Evolutionary conservation across 2,888 invertebrate species (phyloP).

Genomic region (Oscheius sp.): DNA sequence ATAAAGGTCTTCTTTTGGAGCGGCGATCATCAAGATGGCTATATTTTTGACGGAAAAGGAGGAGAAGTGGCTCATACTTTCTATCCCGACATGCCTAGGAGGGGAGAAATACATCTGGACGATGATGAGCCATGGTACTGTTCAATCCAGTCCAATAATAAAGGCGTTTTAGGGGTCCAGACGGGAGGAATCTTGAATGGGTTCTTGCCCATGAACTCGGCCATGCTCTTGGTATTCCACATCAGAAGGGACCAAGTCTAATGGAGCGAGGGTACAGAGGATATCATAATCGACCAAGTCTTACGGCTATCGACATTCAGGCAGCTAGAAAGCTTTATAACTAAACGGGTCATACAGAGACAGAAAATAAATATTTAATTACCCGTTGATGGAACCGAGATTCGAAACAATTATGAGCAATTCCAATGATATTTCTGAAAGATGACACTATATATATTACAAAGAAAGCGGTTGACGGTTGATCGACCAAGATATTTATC

Average conservation of each 20-base stretch:
- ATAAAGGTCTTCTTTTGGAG: slow-evolving; percentile 52
- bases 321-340: slow-evolving; percentile 17
- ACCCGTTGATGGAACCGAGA: neutral
- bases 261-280: slow-evolving; percentile 35
- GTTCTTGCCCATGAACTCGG: slow-evolving; percentile 92
- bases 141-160: neutral
- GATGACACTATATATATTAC: neutral
- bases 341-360: neutral
- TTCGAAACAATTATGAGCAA: neutral
- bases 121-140: slow-evolving; percentile 85
- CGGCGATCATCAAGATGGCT: slow-evolving; percentile 52
- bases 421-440: neutral
- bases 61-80: slow-evolving; percentile 65
- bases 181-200: slow-evolving; percentile 72
- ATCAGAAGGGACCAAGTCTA: slow-evolving; percentile 71
- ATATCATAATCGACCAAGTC: slow-evolving; percentile 9
- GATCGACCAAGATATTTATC: slow-evolving; percentile 10
- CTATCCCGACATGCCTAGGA: slow-evolving; percentile 74
- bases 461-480: neutral
- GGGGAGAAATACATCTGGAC: slow-evolving; percentile 84
- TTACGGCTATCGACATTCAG: slow-evolving; percentile 15
- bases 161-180: slow-evolving; percentile 36
- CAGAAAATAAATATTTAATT: slow-evolving; percentile 1
- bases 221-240: slow-evolving; percentile 91
- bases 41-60: slow-evolving; percentile 64